Conservation (phyloP, 2,888 invertebrate species). For the Petrolisthes cinctipes region DNA sequence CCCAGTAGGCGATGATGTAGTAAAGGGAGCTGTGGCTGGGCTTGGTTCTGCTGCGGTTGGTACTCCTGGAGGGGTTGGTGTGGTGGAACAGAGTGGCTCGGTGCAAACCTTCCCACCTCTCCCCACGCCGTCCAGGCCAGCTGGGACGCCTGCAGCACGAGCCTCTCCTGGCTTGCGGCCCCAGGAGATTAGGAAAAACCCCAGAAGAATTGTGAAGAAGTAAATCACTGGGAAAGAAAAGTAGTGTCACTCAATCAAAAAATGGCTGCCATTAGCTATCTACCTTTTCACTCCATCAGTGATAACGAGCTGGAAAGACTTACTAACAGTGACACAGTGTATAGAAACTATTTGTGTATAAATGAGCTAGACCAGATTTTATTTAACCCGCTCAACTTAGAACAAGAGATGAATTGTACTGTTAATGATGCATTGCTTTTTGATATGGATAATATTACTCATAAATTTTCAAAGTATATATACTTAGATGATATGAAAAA, state of each 20-base stretch:
- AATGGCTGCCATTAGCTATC: not conserved
- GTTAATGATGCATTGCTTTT: not conserved
- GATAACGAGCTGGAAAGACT: not conserved
- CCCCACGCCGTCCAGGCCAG: not conserved
- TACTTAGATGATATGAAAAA: not conserved
- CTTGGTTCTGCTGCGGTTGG: not conserved
- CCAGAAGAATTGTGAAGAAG: not conserved
- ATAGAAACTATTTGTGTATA: constrained; percentile 9
- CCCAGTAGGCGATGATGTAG: not conserved
- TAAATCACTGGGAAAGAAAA: not conserved
- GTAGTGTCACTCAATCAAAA: not conserved
- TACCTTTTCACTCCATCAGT: not conserved
- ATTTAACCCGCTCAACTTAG: not conserved
- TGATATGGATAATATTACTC: not conserved
- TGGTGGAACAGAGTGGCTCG: not conserved
- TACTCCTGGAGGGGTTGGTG: not conserved
- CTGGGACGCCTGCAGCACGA: not conserved
- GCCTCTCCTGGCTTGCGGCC: not conserved
- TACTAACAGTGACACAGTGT: constrained; percentile 6
- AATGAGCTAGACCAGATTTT: not conserved
- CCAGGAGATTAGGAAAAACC: not conserved
- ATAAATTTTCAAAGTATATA: constrained; percentile 5
- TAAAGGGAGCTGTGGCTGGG: not conserved
- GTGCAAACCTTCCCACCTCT: not conserved
- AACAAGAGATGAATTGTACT: not conserved